Base-by-base conservation (phyloP, 2,888 invertebrate genomes). In the Monoplex corrugatus region DNA sequence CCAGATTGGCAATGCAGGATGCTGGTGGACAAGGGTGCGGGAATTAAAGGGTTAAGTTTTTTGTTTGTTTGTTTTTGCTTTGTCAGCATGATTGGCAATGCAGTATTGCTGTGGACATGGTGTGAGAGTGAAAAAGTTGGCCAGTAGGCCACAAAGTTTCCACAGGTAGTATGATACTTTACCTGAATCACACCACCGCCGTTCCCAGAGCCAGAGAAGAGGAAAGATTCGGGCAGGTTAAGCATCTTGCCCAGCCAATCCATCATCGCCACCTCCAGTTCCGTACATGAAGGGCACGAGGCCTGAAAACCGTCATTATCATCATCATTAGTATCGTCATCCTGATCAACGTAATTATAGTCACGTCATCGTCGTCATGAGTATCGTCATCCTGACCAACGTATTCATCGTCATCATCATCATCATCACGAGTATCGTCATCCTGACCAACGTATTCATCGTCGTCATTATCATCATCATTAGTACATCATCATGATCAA, bases 241-340 rank as follows among this genome's bases (percentile, higher is more conserved):
- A 99, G 95, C 98, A 99, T 98, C 96, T 98, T 98, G 80, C 98
- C 99, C 92, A 99, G 96, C 99, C 99, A 99, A 96, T 99, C 98
- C 91, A 91, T 91, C 86, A 91, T 89, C 44, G 87, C n/a, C 10
- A 91, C 89, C 75, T 91, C 91, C 80, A 91, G n/a, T 68, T 68
- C 63, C 19, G 63, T 68, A n/a, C 63, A 68, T 6, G 63, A 3
- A 16, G 63, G 63, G 28, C 63, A 23, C 28, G 28, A 28, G 6
- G 63, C 63, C 19, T 23, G 19, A 1, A 16, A 68, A 35, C 35
- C 75, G 35, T 72, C 38, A 72, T 72, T 35, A 72, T 72, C 72
- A 72, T 72, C 72, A 72, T 72, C 72, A 72, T 32, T 35, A 38
- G 13, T 16, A 72, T 19, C 32, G 0, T 32, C 19, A 32, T 72